Conservation (phyloP, 2,888 invertebrate genomes). For the Lobophora halterata region DNA sequence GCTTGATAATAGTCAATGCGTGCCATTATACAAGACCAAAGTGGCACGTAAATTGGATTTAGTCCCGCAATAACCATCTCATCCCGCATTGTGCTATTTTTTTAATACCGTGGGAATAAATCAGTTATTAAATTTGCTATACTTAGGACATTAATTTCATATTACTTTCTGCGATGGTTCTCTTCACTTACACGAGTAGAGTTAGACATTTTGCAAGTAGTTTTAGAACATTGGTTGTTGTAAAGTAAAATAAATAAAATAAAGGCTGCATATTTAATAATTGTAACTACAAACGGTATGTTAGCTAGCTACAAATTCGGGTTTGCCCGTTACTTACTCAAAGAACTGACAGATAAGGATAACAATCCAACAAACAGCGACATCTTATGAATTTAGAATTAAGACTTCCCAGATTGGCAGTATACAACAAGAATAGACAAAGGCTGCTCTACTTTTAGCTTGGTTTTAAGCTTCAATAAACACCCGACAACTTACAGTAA, state of each 20-base stretch:
- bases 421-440: constrained; percentile 4
- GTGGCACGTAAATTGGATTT: constrained; percentile 39
- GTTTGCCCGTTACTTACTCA: constrained; percentile 64
- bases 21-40: constrained; percentile 35
- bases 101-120: constrained; percentile 41
- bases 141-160: no score
- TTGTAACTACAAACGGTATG: constrained; percentile 66
- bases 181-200: no score
- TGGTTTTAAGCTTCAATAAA: constrained; percentile 3
- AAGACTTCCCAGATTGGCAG: constrained; percentile 34
- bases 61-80: constrained; percentile 29
- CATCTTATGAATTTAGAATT: constrained; percentile 60
- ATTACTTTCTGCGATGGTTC: no score
- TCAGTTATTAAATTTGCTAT: constrained; percentile 23
- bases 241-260: constrained; percentile 40
- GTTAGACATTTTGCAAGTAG: constrained; percentile 12
- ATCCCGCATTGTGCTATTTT: constrained; percentile 35
- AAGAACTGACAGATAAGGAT: constrained; percentile 66
- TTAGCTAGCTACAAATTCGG: constrained; percentile 51
- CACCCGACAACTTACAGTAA: background rate
- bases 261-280: constrained; percentile 63
- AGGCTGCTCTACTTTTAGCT: constrained; percentile 2
- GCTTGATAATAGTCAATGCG: constrained; percentile 40
- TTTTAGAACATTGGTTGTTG: constrained; percentile 10
- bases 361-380: constrained; percentile 58